Percentiles rank a stretch among this genome's conserved stretches.
Evolutionary conservation across 2,113 vertebrate genomes (phyloP).

Genomic region (Atractosteus spatula): DNA sequence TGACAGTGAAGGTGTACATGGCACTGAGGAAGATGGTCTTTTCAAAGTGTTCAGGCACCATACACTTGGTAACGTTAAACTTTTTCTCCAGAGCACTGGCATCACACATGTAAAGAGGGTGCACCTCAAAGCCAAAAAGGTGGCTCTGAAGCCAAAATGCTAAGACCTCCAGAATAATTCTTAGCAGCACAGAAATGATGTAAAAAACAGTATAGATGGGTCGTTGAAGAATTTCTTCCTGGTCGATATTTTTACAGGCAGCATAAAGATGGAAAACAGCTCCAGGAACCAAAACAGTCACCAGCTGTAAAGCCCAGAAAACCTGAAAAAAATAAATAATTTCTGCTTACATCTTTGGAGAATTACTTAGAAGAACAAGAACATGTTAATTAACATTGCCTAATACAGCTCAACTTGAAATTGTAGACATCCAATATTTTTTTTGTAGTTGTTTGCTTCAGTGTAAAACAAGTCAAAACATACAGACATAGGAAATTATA

Average conservation of each 20-base stretch:
- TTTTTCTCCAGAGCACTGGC: conserved; percentile 65
- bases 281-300: conserved; percentile 77
- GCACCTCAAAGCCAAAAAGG: conserved; percentile 83
- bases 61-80: conserved; percentile 71
- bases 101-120: conserved; percentile 73
- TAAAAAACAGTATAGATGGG: conserved; percentile 73
- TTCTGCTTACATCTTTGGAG: conserved; percentile 4
- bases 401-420: too few relatives aligned
- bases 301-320: conserved; percentile 80
- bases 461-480: too few relatives aligned
- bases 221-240: conserved; percentile 80
- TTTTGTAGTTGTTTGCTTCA: too few relatives aligned
- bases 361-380: too few relatives aligned
- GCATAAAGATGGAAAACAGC: conserved; percentile 81
- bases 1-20: conserved; percentile 83
- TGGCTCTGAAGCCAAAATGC: conserved; percentile 86
- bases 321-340: conserved; percentile 57
- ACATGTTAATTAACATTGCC: too few relatives aligned
- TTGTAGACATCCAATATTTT: too few relatives aligned
- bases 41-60: conserved; percentile 86
- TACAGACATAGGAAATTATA: too few relatives aligned
- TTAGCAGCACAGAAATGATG: conserved; percentile 78
- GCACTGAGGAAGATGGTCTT: conserved; percentile 88
- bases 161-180: conserved; percentile 77
- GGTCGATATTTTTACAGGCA: conserved; percentile 77